A percentile compares a stretch with the other conserved stretches of the same genome.
Evolutionary conservation across 2,888 invertebrate genomes (phyloP).

Genomic region (Tortrix viridana): DNA sequence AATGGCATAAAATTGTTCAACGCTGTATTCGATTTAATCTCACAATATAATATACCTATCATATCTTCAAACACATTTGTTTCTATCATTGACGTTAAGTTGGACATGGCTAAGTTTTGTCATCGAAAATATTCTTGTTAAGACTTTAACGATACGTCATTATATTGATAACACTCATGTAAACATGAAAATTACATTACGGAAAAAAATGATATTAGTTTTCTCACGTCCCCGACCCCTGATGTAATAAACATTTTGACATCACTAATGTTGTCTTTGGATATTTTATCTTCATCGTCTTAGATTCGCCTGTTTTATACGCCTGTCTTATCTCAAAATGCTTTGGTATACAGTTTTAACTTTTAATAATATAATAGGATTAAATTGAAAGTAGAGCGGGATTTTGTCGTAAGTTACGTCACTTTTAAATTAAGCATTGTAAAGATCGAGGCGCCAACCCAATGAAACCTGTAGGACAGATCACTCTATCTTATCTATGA

Average conservation of each 20-base stretch:
- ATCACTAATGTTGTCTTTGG: slow-evolving; percentile 48
- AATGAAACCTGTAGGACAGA: slow-evolving; percentile 52
- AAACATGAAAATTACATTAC: slow-evolving; percentile 25
- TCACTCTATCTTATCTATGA: slow-evolving; percentile 65
- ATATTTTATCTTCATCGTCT: slow-evolving; percentile 47
- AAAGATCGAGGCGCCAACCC: slow-evolving; percentile 25
- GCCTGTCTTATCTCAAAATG: not conserved
- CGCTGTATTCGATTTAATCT: not conserved
- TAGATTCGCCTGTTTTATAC: not conserved
- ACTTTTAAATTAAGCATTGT: not conserved
- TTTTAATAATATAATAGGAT: slow-evolving; percentile 23
- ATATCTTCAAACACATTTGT: not conserved
- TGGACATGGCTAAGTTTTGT: slow-evolving; percentile 10
- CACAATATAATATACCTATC: not conserved
- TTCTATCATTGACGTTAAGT: not conserved
- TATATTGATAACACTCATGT: slow-evolving; percentile 11
- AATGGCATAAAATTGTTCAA: no score
- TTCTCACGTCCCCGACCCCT: slow-evolving; percentile 47
- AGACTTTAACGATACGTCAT: slow-evolving; percentile 7
- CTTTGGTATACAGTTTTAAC: not conserved
- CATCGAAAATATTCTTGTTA: not conserved
- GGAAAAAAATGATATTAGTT: slow-evolving; percentile 24
- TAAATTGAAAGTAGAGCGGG: slow-evolving; percentile 51
- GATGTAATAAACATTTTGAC: slow-evolving; percentile 68
- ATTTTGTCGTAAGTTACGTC: not conserved